phyloP scores from a whole-genome alignment of 2,888 invertebrate genomes.

The Epsilonema sp. region DNA sequence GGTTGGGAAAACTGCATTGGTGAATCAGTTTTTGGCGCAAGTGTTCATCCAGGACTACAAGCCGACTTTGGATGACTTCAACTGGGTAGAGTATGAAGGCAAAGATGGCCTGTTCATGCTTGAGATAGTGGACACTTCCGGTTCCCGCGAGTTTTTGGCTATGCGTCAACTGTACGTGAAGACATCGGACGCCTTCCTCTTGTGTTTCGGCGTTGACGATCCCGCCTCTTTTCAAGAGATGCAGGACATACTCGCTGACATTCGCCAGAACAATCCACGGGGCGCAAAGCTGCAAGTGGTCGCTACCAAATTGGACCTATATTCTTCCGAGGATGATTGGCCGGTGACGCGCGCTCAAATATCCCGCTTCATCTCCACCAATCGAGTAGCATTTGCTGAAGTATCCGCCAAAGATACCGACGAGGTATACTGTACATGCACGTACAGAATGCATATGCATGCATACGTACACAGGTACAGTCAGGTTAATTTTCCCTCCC shows the following conservation, averaged over 20 bases:
- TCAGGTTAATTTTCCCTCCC: too few species aligned
- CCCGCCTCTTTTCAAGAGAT: constrained; percentile 18
- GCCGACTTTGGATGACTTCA: constrained; percentile 27
- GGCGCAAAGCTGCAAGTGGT: constrained; percentile 8
- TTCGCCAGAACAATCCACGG: constrained; percentile 13
- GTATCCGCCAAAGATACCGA: not conserved
- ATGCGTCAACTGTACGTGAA: constrained; percentile 24
- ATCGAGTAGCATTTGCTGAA: not conserved
- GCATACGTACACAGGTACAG: too few species aligned
- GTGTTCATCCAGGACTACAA: constrained; percentile 19
- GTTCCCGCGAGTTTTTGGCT: constrained; percentile 23
- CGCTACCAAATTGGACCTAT: not conserved
- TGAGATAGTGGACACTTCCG: constrained; percentile 23
- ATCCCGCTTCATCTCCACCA: not conserved
- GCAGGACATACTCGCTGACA: constrained; percentile 15
- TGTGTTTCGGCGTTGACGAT: constrained; percentile 19
- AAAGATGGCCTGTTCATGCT: constrained; percentile 12
- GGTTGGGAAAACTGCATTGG: constrained; percentile 25
- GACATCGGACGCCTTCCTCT: constrained; percentile 22
- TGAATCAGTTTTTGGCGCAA: constrained; percentile 24
- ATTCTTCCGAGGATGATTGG: not conserved
- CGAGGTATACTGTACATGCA: too few species aligned
- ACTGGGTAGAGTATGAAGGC: constrained; percentile 26
- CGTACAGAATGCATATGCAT: too few species aligned
- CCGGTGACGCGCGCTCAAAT: not conserved